Evolutionary conservation across 2,113 vertebrate species (phyloP), one percentile per base, ranked within the genome.

Genomic region (Psilopogon haemacephalus): DNA sequence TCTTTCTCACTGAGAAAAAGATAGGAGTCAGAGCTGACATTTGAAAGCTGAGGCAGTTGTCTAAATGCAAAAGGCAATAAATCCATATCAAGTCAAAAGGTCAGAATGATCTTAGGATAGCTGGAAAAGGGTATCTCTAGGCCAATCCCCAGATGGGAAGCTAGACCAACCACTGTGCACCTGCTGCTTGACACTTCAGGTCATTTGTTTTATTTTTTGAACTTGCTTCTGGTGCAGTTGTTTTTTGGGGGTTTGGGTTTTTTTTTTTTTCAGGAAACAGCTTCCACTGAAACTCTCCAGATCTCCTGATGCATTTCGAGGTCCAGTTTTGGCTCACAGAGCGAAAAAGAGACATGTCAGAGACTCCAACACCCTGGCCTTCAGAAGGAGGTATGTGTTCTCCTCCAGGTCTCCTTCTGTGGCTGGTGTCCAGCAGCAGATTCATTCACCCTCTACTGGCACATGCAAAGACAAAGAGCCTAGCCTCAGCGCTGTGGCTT

Each of bases 41-140:
- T 69, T 83, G 74, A 91, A 83, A 94, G 72, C 33, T 1, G 5
- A 88, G 27, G 15, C 42, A 76, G 32, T 42, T 92, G 56, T 80
- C 84, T 83, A 89, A 95, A 89, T 48, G 71, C 38, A 67, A 80
- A 85, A 85, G 71, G 48, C 65, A 86, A 37, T 59, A 93, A 87
- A 92, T 68, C 84, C 32, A 68, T 77, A 85, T 6, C 30, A 77
- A 83, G 89, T 70, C 89, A 89, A 86, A 93, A 94, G 56, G 26
- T n/a, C 48, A 86, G 68, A 80, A 88, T 0, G 15, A 83, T 71
- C 69, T 63, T 67, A 83, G 48, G 56, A 68, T 74, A 92, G 30
- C 42, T 83, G n/a, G 27, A 73, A 90, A 90, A 86, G 33, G 28
- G 13, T 79, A 76, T 89, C 77, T 79, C 40, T 59, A 92, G 50